These are phyloP conservation scores for Hermaeophaga mercurialis DNA, from an alignment of 2,888 invertebrate genomes.

Conservation along the genomic window DNA sequence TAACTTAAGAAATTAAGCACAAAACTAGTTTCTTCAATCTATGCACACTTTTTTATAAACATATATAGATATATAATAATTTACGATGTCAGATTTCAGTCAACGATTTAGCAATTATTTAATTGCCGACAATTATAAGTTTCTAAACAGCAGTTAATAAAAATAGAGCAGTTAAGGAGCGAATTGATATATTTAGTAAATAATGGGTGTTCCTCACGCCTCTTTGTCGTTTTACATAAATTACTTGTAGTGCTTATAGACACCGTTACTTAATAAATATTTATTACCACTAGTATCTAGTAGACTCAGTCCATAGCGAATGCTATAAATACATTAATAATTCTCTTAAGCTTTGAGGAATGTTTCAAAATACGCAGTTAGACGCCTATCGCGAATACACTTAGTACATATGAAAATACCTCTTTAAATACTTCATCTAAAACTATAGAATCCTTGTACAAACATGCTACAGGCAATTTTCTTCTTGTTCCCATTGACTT, in stretches of 20 bases:
- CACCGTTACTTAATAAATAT: slow-evolving; percentile 36
- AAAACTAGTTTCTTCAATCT: slow-evolving; percentile 15
- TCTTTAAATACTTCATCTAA: no score
- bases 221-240: slow-evolving; percentile 29
- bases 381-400: neutral
- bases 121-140: slow-evolving; percentile 21
- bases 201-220: slow-evolving; percentile 27
- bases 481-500: no score
- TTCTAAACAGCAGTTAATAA: slow-evolving; percentile 18
- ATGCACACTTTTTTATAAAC: slow-evolving; percentile 1
- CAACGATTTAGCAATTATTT: slow-evolving; percentile 21
- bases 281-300: slow-evolving; percentile 17
- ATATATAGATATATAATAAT: slow-evolving; percentile 11
- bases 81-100: slow-evolving; percentile 15
- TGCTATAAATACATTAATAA: slow-evolving; percentile 10
- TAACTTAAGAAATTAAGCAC: slow-evolving; percentile 19
- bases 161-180: slow-evolving; percentile 20
- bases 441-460: no score
- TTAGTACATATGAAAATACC: no score
- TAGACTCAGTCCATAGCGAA: slow-evolving; percentile 5
- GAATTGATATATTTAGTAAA: slow-evolving; percentile 25
- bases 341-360: neutral
- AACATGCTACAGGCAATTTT: no score
- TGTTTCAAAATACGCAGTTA: neutral
- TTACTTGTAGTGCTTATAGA: slow-evolving; percentile 27